Evolutionary conservation across 2,113 vertebrate species (phyloP), one percentile per base, ranked within the genome.

Genomic region (Alligator sinensis): DNA sequence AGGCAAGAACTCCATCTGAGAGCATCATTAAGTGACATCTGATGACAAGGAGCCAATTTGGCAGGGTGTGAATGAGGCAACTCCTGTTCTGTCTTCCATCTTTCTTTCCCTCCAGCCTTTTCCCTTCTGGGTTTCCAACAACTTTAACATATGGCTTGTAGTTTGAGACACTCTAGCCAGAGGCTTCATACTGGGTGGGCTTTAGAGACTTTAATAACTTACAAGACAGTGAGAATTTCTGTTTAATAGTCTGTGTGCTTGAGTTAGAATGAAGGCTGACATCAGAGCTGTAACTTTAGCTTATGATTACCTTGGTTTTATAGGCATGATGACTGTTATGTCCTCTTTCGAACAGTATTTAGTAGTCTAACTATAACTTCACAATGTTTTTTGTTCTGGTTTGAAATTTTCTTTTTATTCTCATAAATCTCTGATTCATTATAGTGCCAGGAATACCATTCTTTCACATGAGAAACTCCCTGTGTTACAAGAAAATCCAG

Each of bases 121-220:
- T 63, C 70, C 72, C 80, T 77, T 74, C 16, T 15, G 54, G 30
- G 54, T 72, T 79, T 79, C 79, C 78, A 84, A 54, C 72, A 89
- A 89, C 58, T 89, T 80, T 92, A 84, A 84, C 77, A 85, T 57
- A 84, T 80, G 86, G 81, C 93, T 95, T 88, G 82, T 86, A 34
- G 28, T 82, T 92, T 89, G 80, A 64, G 34, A 74, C 30, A 24
- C 11, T 22, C 38, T 74, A 58, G 28, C 78, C 34, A 17, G 34
- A 62, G 22, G 21, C 30, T 47, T 54, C 74, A 14, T 55, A 47
- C 34, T 86, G 75, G 12, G 59, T 74, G 30, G 13, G 21, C 70
- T 47, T 74, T 74, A 74, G 38, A 13, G 34, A 47, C 70, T 74
- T 74, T 25, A 47, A 47, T 47, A 74, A 74, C 21, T 74, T 30